These are phyloP conservation scores for Philereme transversata DNA, from an alignment of 2,888 invertebrate genomes.

Conservation along the genomic window DNA sequence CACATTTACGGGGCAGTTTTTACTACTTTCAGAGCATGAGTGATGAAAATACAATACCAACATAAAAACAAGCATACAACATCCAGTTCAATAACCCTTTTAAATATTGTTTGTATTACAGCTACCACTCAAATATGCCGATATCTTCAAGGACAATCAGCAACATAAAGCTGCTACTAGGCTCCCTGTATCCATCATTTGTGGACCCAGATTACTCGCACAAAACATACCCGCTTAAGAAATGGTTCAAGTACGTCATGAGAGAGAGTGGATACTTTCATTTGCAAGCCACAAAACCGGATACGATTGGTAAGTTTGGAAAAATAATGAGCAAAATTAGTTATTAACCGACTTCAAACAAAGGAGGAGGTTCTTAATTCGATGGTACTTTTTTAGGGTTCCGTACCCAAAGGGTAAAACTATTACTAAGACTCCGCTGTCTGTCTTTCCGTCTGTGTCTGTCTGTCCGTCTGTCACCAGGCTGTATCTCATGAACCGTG, in stretches of 20 bases:
- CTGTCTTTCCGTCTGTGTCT: too few relatives aligned
- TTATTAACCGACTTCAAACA: not conserved
- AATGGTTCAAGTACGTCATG: conserved; percentile 52
- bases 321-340: not conserved
- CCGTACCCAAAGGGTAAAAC: too few relatives aligned
- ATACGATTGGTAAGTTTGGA: conserved; percentile 87
- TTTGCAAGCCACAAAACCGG: conserved; percentile 92
- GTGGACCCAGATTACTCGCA: conserved; percentile 69
- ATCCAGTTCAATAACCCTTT: not conserved
- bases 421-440: too few relatives aligned
- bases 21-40: too few relatives aligned
- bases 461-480: too few relatives aligned
- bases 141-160: conserved; percentile 60
- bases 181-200: conserved; percentile 78
- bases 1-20: too few relatives aligned
- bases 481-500: too few relatives aligned
- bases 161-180: conserved; percentile 68
- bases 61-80: too few relatives aligned
- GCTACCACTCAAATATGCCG: conserved; percentile 88
- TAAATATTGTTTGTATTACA: conserved; percentile 45
- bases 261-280: conserved; percentile 87
- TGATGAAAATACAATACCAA: too few relatives aligned
- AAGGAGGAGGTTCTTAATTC: too few relatives aligned
- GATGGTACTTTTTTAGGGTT: too few relatives aligned
- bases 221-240: conserved; percentile 80